Percentiles rank a stretch among this genome's conserved stretches.
Conservation (phyloP, 2,113 vertebrate species). For the cat (Felis catus) region F.catus_Fca126_mat1.0 CM031419.1:148930501-148931000, state of each 20-base stretch:
- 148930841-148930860: background rate
- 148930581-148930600: background rate
- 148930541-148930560: background rate
- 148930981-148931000: conserved; percentile 1
- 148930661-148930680: conserved; percentile 87
- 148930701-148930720: conserved; percentile 85
- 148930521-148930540: background rate
- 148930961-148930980: background rate
- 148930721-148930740: conserved; percentile 86
- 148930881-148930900: background rate
- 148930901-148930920: conserved; percentile 1
- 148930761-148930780: conserved; percentile 89
- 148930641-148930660: conserved; percentile 92
- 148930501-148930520: conserved; percentile 30
- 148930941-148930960: conserved; percentile 2
- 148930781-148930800: conserved; percentile 94
- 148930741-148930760: conserved; percentile 87
- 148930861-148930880: background rate
- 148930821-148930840: background rate
- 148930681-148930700: conserved; percentile 87
- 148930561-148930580: background rate
- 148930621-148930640: conserved; percentile 30
- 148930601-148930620: background rate
- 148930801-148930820: conserved; percentile 10
- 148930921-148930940: conserved; percentile 26